Conservation (phyloP, 2,888 invertebrate genomes). For the Gryllus longicercus region DNA sequence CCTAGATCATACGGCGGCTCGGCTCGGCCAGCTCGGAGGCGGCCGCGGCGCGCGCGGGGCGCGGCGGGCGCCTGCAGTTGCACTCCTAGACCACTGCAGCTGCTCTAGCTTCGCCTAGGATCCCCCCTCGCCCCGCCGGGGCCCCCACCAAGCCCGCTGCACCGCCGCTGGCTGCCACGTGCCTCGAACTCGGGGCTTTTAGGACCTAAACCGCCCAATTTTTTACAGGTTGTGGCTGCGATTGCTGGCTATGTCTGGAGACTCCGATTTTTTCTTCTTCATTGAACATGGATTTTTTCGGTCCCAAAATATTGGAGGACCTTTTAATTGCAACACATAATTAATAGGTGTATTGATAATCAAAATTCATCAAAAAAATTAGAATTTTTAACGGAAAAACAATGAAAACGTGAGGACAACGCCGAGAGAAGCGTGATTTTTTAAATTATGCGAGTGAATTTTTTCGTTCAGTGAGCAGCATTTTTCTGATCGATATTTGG, state of each 20-base stretch:
- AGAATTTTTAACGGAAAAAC: neutral
- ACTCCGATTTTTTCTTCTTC: neutral
- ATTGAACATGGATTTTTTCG: neutral
- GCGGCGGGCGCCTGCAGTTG: neutral
- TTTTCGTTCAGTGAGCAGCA: neutral
- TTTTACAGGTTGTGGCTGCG: neutral
- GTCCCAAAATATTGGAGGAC: neutral
- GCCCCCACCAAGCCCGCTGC: neutral
- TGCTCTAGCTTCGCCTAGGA: neutral
- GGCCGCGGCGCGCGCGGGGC: neutral
- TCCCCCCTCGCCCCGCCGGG: neutral
- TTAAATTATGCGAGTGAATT: neutral
- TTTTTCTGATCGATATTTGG: slow-evolving; percentile 1
- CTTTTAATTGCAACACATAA: neutral
- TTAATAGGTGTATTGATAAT: too few species aligned
- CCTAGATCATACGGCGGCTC: slow-evolving; percentile 7
- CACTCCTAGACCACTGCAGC: neutral
- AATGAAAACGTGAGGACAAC: neutral
- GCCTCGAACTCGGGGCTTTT: neutral
- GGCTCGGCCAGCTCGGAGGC: neutral
- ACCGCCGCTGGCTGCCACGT: neutral
- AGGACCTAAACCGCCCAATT: neutral
- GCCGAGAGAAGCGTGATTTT: neutral
- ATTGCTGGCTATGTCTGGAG: neutral
- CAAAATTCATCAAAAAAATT: neutral